Evolutionary conservation across 2,888 invertebrate genomes (phyloP).

Genomic region (Agriotes lineatus): DNA sequence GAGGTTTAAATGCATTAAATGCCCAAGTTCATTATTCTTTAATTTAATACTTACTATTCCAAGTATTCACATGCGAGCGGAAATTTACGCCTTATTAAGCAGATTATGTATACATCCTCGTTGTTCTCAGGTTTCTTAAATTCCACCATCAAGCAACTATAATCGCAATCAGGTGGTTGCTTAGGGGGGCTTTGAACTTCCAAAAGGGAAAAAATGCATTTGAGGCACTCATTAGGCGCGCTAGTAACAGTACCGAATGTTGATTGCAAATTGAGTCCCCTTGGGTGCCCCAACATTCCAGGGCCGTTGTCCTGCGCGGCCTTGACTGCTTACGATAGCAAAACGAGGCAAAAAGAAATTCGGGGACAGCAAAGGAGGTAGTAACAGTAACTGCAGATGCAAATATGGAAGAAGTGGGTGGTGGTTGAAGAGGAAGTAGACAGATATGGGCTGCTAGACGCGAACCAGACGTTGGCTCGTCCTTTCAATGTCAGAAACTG

Average conservation of each 20-base stretch:
- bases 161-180: conserved; percentile 15
- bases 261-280: conserved; percentile 44
- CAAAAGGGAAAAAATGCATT: conserved; percentile 10
- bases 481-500: conserved; percentile 19
- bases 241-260: conserved; percentile 38
- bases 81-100: conserved; percentile 40
- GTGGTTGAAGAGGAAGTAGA: conserved; percentile 22
- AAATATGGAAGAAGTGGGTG: conserved; percentile 27
- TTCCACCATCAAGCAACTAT: conserved; percentile 7
- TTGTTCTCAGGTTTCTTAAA: conserved; percentile 32
- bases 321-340: conserved; percentile 46
- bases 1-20: conserved; percentile 22
- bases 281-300: conserved; percentile 46
- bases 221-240: conserved; percentile 17
- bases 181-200: neutral
- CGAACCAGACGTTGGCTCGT: conserved; percentile 3
- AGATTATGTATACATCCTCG: conserved; percentile 23
- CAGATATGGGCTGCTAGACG: conserved; percentile 28
- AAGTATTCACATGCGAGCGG: conserved; percentile 36
- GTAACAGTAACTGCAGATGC: conserved; percentile 22
- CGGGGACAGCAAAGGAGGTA: conserved; percentile 27
- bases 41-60: conserved; percentile 39
- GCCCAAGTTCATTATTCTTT: conserved; percentile 41
- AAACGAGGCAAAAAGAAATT: conserved; percentile 38
- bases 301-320: conserved; percentile 50